These are phyloP conservation scores for Holotrichia oblita DNA, from an alignment of 1,140 invertebrate species.

Conservation along the genomic window DNA sequence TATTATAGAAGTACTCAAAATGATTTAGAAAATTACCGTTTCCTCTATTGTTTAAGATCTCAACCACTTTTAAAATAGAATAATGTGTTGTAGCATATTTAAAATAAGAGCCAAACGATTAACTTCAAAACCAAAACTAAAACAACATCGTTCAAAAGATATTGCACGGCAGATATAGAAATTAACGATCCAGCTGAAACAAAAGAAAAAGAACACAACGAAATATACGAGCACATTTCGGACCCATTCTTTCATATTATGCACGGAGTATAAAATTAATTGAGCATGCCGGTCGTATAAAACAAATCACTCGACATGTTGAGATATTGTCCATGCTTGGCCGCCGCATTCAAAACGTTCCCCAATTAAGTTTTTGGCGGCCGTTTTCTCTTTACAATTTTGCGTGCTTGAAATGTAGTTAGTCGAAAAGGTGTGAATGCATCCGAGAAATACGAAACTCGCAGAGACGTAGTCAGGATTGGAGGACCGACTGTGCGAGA, in stretches of 20 bases:
- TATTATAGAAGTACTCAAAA: too few species aligned
- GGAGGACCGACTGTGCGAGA: background rate
- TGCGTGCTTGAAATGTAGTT: background rate
- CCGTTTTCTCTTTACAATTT: background rate
- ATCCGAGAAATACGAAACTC: background rate
- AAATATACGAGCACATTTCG: background rate
- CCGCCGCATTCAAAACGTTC: background rate
- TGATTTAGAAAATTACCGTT: too few species aligned
- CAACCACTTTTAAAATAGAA: too few species aligned
- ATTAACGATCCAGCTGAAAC: background rate
- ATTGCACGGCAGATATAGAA: background rate
- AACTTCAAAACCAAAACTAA: too few species aligned
- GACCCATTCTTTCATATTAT: background rate
- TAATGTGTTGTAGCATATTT: too few species aligned
- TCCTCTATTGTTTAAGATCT: too few species aligned
- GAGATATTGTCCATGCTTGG: constrained; percentile 4
- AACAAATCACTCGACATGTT: background rate
- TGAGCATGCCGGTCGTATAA: background rate
- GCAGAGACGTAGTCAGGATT: background rate
- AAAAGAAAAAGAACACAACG: background rate
- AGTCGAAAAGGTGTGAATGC: background rate
- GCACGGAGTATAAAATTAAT: constrained; percentile 12
- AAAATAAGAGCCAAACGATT: too few species aligned
- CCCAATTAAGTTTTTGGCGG: constrained; percentile 6
- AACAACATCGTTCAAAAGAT: background rate